phyloP scores from a whole-genome alignment of 2,888 invertebrate species.

The Plutella xylostella region DNA sequence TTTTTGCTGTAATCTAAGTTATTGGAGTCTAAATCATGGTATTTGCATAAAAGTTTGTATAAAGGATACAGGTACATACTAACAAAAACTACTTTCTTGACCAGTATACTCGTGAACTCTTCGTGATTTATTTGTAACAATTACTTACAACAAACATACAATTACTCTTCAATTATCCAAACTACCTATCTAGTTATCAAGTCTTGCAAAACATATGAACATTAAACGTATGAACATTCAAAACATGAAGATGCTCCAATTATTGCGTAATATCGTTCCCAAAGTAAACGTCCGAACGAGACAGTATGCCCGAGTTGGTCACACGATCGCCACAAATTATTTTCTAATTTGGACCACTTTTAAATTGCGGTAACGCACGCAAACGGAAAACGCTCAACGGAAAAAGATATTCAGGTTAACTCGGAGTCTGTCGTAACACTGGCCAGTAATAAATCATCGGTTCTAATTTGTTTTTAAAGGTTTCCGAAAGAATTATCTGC shows the following conservation, averaged over 20 bases:
- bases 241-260: constrained; percentile 22
- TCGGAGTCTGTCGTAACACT: constrained; percentile 11
- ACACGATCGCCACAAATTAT: constrained; percentile 48
- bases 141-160: too few species aligned
- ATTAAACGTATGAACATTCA: constrained; percentile 5
- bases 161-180: too few species aligned
- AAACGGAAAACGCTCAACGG: constrained; percentile 51
- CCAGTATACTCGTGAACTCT: too few species aligned
- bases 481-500: constrained; percentile 55
- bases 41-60: too few species aligned
- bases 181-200: too few species aligned
- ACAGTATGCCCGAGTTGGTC: constrained; percentile 16
- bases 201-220: not conserved
- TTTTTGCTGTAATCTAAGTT: too few species aligned
- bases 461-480: constrained; percentile 69
- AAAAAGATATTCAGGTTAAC: constrained; percentile 39
- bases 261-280: constrained; percentile 22
- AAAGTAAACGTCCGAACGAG: constrained; percentile 4
- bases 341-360: constrained; percentile 66
- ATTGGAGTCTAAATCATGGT: too few species aligned
- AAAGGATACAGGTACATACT: too few species aligned
- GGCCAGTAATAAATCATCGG: constrained; percentile 24
- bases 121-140: too few species aligned
- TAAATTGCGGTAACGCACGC: constrained; percentile 65
- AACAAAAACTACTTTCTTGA: too few species aligned